Evolutionary conservation across 2,888 invertebrate species (phyloP).

Genomic region (Xanthorhoe designata): DNA sequence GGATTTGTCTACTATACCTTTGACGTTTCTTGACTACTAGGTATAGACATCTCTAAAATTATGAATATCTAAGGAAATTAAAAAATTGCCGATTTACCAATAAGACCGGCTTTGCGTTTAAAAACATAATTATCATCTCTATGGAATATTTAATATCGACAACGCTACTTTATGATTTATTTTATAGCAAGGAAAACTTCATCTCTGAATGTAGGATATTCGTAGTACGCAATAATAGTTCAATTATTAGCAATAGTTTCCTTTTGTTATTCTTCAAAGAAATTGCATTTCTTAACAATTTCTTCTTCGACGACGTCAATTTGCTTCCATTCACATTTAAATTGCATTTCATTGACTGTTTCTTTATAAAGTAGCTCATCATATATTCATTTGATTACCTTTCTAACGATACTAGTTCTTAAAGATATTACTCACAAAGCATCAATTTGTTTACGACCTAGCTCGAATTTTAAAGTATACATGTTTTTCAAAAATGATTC

Average conservation of each 20-base stretch:
- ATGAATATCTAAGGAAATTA: too few relatives aligned
- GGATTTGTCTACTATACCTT: too few relatives aligned
- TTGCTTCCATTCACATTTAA: not conserved
- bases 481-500: not conserved
- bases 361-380: not conserved
- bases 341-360: not conserved
- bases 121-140: too few relatives aligned
- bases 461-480: not conserved
- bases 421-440: not conserved
- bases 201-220: too few relatives aligned
- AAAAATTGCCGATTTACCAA: too few relatives aligned
- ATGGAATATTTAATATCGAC: too few relatives aligned
- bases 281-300: not conserved
- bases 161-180: too few relatives aligned
- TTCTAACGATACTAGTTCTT: not conserved
- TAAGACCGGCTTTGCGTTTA: too few relatives aligned
- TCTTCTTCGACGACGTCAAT: not conserved
- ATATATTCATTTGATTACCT: slow-evolving; percentile 3
- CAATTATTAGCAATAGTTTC: not conserved
- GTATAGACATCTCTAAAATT: too few relatives aligned
- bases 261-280: not conserved
- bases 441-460: not conserved
- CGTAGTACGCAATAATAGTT: too few relatives aligned
- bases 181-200: too few relatives aligned
- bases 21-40: too few relatives aligned